Evolutionary conservation across 2,113 vertebrate genomes (phyloP), one percentile per base, ranked within the genome.

Genomic region (Trochalopteron elliotii): DNA sequence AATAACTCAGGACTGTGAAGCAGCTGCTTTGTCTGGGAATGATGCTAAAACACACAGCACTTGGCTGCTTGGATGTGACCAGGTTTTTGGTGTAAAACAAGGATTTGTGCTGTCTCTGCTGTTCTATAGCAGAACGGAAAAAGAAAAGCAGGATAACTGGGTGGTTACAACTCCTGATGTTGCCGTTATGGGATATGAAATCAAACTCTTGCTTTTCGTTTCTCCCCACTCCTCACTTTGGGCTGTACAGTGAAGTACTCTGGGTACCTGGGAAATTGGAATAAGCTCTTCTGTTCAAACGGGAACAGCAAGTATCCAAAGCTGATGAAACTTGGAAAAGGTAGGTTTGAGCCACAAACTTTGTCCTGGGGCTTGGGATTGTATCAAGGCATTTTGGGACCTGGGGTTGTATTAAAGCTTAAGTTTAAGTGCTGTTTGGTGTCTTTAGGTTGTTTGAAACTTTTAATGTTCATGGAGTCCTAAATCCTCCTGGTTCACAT

Each of bases 281-380:
- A 98, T 59, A 88, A 94, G 33, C 98, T 98, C 42, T 99, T 99
- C 91, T 99, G 99, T 85, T 98, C 98, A 16, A 99, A 97, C 12
- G 94, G 60, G 52, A 80, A 95, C 76, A 39, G 89, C 42, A 98
- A 95, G 75, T 88, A 93, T 70, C 98, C 98, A 8, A 87, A 30
- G 11, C 98, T 99, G 67, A 98, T 99, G 98, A 99, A 99, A 92
- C 97, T 99, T 10, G 99, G 99, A 50, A 97, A 96, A 98, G 99
- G 99, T 99, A 86, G 87, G 96, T 93, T 61, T 42, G 50, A 31
- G 11, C 7, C 6, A 18, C 17, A 39, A 20, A 52, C 30, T 53
- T 44, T 84, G 11, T 50, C 28, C 19, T 30, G 42, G 28, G 23
- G 7, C 7, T 64, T 1, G 1, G 57, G 27, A 11, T 49, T 65